Conservation (phyloP, 2,797 vertebrate species). For the Otolemur crassicaudatus region DNA sequence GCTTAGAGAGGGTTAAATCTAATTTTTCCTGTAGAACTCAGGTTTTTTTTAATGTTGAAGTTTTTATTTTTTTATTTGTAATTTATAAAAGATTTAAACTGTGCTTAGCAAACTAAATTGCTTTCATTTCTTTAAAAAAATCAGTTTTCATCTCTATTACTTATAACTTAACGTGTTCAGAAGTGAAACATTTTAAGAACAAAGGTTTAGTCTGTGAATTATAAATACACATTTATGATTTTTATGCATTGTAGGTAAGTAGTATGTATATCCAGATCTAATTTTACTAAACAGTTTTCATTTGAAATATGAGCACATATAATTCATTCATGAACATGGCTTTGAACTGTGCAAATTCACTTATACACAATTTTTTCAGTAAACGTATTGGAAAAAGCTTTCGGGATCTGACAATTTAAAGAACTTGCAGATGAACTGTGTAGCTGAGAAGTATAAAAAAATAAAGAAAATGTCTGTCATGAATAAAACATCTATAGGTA, state of each 20-base stretch:
- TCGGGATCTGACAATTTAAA: not conserved
- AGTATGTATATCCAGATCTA: not conserved
- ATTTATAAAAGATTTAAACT: constrained; percentile 68
- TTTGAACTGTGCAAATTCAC: not conserved
- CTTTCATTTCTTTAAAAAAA: constrained; percentile 73
- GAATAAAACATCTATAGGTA: not conserved
- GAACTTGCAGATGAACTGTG: not conserved
- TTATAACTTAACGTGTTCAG: constrained; percentile 65
- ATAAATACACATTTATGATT: not conserved
- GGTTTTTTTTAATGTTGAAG: constrained; percentile 39
- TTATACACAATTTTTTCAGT: not conserved
- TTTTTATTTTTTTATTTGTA: constrained; percentile 13
- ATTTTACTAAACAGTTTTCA: constrained; percentile 45
- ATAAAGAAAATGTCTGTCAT: not conserved
- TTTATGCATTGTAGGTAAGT: not conserved
- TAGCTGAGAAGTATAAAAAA: not conserved
- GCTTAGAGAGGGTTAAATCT: not conserved
- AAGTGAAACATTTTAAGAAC: constrained; percentile 70
- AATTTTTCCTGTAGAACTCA: not conserved
- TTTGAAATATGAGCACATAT: constrained; percentile 49
- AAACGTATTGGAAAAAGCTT: not conserved
- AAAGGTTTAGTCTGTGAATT: constrained; percentile 54
- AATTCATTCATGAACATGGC: not conserved
- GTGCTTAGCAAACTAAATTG: constrained; percentile 69
- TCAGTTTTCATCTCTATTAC: constrained; percentile 66